Percentiles rank a stretch among this genome's conserved stretches.
Evolutionary conservation across 2,113 vertebrate species (phyloP).

Genomic region (Sphaerodactylus townsendi): DNA sequence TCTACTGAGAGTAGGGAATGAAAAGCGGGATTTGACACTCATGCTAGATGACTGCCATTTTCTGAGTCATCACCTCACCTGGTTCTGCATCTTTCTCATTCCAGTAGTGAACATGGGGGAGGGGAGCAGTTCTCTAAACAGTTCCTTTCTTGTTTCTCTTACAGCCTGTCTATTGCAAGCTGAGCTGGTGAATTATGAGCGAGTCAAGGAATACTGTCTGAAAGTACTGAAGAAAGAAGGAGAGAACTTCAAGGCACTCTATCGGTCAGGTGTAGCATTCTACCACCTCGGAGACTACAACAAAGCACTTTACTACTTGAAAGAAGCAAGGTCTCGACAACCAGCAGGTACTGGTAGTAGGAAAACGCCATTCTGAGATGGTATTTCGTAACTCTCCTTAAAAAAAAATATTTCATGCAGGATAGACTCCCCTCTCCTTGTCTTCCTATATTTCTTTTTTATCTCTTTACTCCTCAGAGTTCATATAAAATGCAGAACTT

Average conservation of each 20-base stretch:
- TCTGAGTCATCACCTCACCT: slow-evolving; percentile 39
- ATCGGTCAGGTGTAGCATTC: slow-evolving; percentile 95
- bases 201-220: slow-evolving; percentile 98
- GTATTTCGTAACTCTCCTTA: background rate
- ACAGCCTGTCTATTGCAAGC: slow-evolving; percentile 96
- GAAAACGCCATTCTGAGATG: background rate
- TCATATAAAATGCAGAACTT: background rate
- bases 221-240: slow-evolving; percentile 97
- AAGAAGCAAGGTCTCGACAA: slow-evolving; percentile 94
- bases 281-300: slow-evolving; percentile 97
- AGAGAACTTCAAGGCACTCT: slow-evolving; percentile 97
- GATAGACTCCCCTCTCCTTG: background rate
- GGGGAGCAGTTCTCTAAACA: slow-evolving; percentile 4
- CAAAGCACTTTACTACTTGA: slow-evolving; percentile 96
- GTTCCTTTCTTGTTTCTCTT: slow-evolving; percentile 9
- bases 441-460: background rate
- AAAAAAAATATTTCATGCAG: background rate
- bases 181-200: slow-evolving; percentile 97
- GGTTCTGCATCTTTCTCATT: background rate
- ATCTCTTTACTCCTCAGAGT: background rate
- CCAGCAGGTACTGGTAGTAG: slow-evolving; percentile 82
- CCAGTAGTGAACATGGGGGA: background rate
- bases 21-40: slow-evolving; percentile 41
- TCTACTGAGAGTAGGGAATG: background rate
- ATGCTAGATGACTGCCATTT: background rate